These are phyloP conservation scores for Tupaia tana DNA, from an alignment of 2,113 vertebrate genomes.

Conservation along the genomic window DNA sequence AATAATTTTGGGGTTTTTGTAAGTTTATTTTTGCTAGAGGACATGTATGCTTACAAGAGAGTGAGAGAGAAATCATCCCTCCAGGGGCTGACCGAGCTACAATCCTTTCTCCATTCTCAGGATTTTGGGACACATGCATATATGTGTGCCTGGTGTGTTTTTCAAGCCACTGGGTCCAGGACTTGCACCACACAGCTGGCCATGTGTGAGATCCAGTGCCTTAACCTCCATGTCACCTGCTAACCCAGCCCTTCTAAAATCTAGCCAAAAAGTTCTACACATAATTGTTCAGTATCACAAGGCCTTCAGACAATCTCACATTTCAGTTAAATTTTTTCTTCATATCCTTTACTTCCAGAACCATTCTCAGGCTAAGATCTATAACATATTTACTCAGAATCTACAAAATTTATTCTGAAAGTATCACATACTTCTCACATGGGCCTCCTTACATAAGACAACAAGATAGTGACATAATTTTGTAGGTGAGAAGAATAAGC, in stretches of 20 bases:
- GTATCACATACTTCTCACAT: neutral
- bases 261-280: conserved; percentile 1
- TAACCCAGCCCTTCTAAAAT: neutral
- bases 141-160: no score
- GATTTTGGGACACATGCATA: no score
- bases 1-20: no score
- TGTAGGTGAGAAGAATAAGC: neutral
- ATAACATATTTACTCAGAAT: conserved; percentile 11
- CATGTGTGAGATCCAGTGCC: no score
- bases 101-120: no score
- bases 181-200: no score
- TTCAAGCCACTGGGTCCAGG: no score
- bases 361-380: neutral
- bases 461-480: conserved; percentile 25
- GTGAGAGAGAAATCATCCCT: no score
- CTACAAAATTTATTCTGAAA: neutral
- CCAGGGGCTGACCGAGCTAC: no score
- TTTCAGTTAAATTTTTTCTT: conserved; percentile 4
- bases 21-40: no score
- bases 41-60: no score
- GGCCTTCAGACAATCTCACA: neutral
- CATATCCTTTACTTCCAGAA: neutral
- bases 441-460: neutral
- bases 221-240: no score
- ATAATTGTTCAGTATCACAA: conserved; percentile 5